Conservation (phyloP, 2,797 vertebrate species). For the Numenius phaeopus region DNA sequence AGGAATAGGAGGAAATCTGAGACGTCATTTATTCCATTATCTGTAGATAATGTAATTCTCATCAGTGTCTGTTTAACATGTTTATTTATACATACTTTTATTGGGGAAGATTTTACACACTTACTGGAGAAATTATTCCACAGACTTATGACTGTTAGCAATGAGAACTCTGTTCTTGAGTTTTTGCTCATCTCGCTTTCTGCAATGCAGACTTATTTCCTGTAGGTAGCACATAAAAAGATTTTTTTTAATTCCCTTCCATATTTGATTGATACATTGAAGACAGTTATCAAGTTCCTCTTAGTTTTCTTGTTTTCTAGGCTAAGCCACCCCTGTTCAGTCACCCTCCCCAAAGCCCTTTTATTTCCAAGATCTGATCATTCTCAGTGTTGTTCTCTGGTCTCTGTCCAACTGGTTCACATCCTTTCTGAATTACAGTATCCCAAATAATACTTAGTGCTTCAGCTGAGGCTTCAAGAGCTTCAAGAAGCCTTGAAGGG, state of each 20-base stretch:
- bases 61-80: not conserved
- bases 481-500: not conserved
- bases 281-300: not conserved
- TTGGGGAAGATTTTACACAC: not conserved
- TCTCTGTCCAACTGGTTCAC: not conserved
- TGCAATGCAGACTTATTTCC: not conserved
- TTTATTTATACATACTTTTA: not conserved
- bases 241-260: not conserved
- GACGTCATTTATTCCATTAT: not conserved
- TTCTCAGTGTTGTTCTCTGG: not conserved
- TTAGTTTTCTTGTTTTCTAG: not conserved
- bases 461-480: not conserved
- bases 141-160: not conserved
- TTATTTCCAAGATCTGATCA: not conserved
- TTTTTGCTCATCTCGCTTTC: not conserved
- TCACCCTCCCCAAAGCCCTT: not conserved
- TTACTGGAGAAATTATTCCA: not conserved
- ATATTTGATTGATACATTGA: fast-evolving
- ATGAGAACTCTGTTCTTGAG: not conserved
- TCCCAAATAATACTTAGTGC: not conserved
- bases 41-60: not conserved
- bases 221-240: not conserved
- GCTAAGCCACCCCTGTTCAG: not conserved
- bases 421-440: slow-evolving; percentile 1
- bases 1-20: not conserved